Base-by-base conservation (phyloP, 2,797 vertebrate species). In the Sphaeramia orbicularis region DNA sequence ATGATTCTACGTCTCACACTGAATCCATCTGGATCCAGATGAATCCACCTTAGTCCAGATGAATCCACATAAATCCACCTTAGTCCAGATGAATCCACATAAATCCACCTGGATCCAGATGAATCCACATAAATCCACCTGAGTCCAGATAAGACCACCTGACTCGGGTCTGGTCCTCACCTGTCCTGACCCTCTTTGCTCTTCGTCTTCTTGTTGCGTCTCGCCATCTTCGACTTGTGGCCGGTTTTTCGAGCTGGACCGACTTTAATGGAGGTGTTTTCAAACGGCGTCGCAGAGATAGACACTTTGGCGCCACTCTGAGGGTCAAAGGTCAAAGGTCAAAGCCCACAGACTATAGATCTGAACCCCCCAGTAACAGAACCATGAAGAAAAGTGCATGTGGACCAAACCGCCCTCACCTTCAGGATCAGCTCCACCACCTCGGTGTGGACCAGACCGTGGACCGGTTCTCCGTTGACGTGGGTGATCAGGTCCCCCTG, bases 351-450 rank as follows among this genome's bases (percentile, higher is more conserved):
- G 21, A 24, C 21, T 24, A 24, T 4, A 24, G 21, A 24, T 24
- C 2, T 24, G 21, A 24, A 4, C 21, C 2, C 21, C 2, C 24
- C 21, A 24, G 21, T 24, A 38, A 40, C 1, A 40, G 4, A 27
- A 21, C 12, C 11, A 24, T 13, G 14, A 24, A 47, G 44, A 37
- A n/a, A n/a, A n/a, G 2, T 2, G 21, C 21, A 24, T 2, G 21
- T 24, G 21, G 4, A 14, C 19, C 16, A 36, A 19, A 19, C 1
- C 7, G 10, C 12, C 1, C 2, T 2, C 83, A 99, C 97, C 97
- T 98, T 99, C 35, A 99, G 92, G n/a, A 99, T 94, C 55, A 98
- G 94, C 88, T 99, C 96, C 80, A 99, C 98, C 86, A 99, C 98
- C 63, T 99, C 98, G 0, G 97, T 99, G 89, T 99, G 98, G 40